Base-by-base conservation (phyloP, 2,888 invertebrate species). In the Melanostoma scalare region DNA sequence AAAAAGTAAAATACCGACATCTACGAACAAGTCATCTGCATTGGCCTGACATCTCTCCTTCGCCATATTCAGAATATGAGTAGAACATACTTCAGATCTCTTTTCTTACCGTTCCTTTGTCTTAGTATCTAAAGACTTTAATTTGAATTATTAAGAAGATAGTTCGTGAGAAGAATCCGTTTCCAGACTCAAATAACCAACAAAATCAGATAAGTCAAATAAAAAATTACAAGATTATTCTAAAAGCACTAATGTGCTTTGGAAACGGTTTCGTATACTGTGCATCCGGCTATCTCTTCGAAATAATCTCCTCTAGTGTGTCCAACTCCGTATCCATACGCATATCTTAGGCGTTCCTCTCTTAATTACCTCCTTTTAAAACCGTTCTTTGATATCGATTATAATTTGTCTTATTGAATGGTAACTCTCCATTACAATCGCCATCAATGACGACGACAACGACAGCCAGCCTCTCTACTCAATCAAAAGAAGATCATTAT, bases 391-490 rank as follows among this genome's bases (percentile, higher is more conserved):
- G 78, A 75, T 84, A 84, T 65, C 79, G 79, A 84, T 67, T 67
- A 84, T 84, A 75, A 84, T 84, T 84, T 84, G 78, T 84, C 84
- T 84, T 79, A 84, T 69, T 82, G 82, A 82, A 82, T 74, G 73
- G 77, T 72, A 73, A 82, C 82, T 73, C 73, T 73, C 73, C 65
- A 77, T 74, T 77, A 75, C 42, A 72, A 42, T 30, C 72, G 10
- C 58, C 71, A 75, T 58, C 77, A 20, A 20, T 20, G 58, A 56
- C 52, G 35, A 20, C 71, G 56, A 56, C 56, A 50, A 60, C 53
- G 50, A 69, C 76, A 72, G 33, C 55, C 77, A 77, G 48, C 77
- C 61, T 48, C 30, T 74, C 30, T 74, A 56, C 75, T 71, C 74
- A 84, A 84, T 84, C 84, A 79, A 73, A 63, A 60, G 35, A 48